phyloP scores from a whole-genome alignment of 1,140 invertebrate species.

The Phocides pigmalion region DNA sequence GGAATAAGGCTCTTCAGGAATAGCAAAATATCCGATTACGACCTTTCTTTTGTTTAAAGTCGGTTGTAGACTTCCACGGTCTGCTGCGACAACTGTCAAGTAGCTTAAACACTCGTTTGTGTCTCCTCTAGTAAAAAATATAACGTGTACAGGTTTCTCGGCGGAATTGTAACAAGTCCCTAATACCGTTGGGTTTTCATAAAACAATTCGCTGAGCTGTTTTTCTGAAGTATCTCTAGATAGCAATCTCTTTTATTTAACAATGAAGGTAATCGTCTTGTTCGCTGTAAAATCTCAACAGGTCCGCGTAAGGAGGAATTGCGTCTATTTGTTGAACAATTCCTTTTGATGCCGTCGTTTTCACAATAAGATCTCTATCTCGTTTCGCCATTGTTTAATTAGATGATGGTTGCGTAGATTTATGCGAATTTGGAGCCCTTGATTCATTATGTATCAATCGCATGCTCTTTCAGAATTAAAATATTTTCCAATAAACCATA shows the following conservation, averaged over 20 bases:
- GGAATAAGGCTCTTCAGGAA: too few species aligned
- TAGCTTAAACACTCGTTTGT: too few species aligned
- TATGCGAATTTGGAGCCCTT: constrained; percentile 14
- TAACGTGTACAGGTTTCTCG: neutral
- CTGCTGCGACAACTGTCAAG: too few species aligned
- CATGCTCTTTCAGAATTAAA: too few species aligned
- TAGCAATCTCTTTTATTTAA: constrained; percentile 24
- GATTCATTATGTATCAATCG: too few species aligned
- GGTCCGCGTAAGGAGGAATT: constrained; percentile 34
- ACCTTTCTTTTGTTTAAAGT: too few species aligned
- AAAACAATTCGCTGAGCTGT: constrained; percentile 20
- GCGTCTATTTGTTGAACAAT: constrained; percentile 30
- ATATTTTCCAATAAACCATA: too few species aligned
- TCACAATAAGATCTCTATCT: constrained; percentile 32
- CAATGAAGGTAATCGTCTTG: constrained; percentile 33
- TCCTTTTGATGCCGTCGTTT: constrained; percentile 32
- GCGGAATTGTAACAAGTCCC: constrained; percentile 14
- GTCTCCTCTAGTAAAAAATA: too few species aligned
- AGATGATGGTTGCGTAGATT: constrained; percentile 20
- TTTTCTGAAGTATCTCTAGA: constrained; percentile 29
- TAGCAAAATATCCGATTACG: too few species aligned
- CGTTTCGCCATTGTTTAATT: constrained; percentile 26
- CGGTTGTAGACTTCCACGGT: too few species aligned
- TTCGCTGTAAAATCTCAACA: constrained; percentile 33
- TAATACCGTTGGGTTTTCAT: constrained; percentile 24